These are phyloP conservation scores for Elaphurus davidianus DNA, from an alignment of 2,113 vertebrate species.

Conservation along the genomic window DNA sequence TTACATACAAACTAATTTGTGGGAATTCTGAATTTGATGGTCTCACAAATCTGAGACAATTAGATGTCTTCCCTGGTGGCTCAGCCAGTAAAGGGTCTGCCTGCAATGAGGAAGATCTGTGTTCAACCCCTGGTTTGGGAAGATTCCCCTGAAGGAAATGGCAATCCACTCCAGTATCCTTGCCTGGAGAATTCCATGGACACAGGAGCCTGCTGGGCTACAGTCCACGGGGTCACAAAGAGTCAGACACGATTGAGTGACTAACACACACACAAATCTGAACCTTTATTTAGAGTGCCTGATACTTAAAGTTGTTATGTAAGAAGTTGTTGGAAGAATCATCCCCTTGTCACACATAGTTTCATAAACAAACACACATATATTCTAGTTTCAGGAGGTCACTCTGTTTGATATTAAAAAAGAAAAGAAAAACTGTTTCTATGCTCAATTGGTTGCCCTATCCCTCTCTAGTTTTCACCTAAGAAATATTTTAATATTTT, in stretches of 20 bases:
- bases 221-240: not conserved
- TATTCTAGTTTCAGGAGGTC: not conserved
- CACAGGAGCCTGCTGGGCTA: not conserved
- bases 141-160: not conserved
- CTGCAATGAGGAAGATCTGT: not conserved
- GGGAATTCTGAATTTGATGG: not conserved
- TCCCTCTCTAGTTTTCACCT: not conserved
- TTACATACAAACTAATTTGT: not conserved
- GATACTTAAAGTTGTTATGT: not conserved
- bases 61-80: not conserved
- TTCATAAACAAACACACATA: not conserved
- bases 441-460: not conserved
- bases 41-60: not conserved
- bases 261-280: not conserved
- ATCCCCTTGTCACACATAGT: not conserved
- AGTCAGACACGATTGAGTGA: not conserved
- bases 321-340: not conserved
- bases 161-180: not conserved
- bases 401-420: not conserved
- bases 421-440: not conserved
- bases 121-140: not conserved
- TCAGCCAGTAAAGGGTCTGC: not conserved
- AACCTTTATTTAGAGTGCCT: not conserved
- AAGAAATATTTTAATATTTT: conserved; percentile 10
- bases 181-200: not conserved